phyloP scores from a whole-genome alignment of 2,888 invertebrate genomes.

The Cephus nigrinus region DNA sequence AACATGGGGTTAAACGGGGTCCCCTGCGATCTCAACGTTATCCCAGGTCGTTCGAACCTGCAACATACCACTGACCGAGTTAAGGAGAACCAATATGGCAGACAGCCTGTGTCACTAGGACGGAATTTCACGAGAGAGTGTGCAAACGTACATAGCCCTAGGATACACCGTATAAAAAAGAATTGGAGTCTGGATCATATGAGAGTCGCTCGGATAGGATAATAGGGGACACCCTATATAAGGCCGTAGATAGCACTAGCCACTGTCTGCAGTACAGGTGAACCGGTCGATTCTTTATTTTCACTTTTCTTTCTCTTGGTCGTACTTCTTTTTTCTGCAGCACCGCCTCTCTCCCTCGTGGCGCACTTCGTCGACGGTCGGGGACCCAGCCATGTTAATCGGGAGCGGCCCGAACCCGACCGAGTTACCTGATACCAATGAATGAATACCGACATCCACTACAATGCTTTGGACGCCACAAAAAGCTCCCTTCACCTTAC shows the following conservation, averaged over 20 bases:
- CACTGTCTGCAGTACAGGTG: constrained; percentile 48
- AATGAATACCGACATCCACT: constrained; percentile 46
- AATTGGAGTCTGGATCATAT: not conserved
- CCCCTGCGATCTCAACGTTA: constrained; percentile 1
- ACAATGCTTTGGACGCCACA: constrained; percentile 20
- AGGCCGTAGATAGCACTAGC: constrained; percentile 27
- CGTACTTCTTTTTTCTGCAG: constrained; percentile 16
- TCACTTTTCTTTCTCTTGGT: constrained; percentile 29
- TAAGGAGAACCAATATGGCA: not conserved
- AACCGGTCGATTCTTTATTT: constrained; percentile 53
- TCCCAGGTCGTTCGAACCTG: not conserved
- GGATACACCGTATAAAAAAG: not conserved
- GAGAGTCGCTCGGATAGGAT: not conserved
- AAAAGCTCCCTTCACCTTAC: constrained; percentile 34
- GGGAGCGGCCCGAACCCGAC: constrained; percentile 22
- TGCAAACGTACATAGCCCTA: not conserved
- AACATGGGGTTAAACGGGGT: constrained; percentile 9
- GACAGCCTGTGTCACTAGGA: not conserved
- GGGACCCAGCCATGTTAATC: not conserved
- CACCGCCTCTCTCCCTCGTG: constrained; percentile 8
- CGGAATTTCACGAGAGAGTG: not conserved
- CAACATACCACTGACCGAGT: not conserved
- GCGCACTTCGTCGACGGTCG: constrained; percentile 9
- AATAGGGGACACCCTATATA: constrained; percentile 22
- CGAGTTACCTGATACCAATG: constrained; percentile 59